These are phyloP conservation scores for Dysmachus trigonus DNA, from an alignment of 2,888 invertebrate genomes.

Conservation along the genomic window DNA sequence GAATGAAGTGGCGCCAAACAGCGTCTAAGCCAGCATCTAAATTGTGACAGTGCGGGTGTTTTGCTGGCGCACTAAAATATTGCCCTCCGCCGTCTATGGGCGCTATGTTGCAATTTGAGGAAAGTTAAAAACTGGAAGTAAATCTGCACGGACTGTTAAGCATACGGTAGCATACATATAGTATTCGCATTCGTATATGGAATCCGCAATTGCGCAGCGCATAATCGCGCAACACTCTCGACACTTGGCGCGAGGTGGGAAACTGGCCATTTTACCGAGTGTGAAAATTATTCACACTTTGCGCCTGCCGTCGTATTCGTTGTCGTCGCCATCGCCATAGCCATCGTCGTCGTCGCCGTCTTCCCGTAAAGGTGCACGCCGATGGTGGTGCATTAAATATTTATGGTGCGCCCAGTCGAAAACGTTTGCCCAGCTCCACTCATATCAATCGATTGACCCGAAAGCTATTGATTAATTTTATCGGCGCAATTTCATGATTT, in stretches of 20 bases:
- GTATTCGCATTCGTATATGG: not conserved
- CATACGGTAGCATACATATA: constrained; percentile 33
- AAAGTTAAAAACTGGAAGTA: constrained; percentile 38
- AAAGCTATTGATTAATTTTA: constrained; percentile 42
- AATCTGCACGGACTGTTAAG: constrained; percentile 11
- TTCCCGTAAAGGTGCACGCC: not conserved
- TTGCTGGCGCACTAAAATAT: constrained; percentile 35
- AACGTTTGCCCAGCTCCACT: not conserved
- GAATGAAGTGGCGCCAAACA: constrained; percentile 42
- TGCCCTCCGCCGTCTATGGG: constrained; percentile 36
- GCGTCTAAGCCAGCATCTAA: constrained; percentile 27
- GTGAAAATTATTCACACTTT: constrained; percentile 40
- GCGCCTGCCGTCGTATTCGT: not conserved
- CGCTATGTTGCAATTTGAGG: constrained; percentile 25
- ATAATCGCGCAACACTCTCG: not conserved
- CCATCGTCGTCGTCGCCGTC: not conserved
- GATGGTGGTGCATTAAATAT: constrained; percentile 15
- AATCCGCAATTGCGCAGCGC: constrained; percentile 37
- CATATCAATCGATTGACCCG: constrained; percentile 39
- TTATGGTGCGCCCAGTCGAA: not conserved
- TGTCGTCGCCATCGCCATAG: not conserved
- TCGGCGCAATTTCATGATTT: constrained; percentile 41
- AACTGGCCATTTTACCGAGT: constrained; percentile 17
- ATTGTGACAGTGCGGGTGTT: constrained; percentile 43
- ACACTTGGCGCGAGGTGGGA: not conserved